Evolutionary conservation across 2,797 vertebrate species (phyloP), one percentile per base, ranked within the genome.

Genomic region (Adrianichthys oophorus): DNA sequence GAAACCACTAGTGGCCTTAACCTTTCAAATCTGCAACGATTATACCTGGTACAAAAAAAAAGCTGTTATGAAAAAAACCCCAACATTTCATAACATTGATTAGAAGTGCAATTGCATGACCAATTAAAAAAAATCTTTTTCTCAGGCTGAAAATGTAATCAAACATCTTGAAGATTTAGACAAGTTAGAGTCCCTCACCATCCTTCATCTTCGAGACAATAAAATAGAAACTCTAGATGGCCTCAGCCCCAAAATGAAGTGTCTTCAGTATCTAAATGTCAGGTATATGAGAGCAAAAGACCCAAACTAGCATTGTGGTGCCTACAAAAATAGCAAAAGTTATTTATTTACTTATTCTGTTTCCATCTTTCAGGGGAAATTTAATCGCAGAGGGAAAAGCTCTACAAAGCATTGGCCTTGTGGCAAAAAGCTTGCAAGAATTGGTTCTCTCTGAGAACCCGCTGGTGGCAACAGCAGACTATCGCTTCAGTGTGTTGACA

Each of bases 171-270:
- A 95, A 65, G 95, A 92, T 62, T 86, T 98, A 46, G 93, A 93
- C 48, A 86, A 46, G 26, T 83, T 98, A 0, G 88, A 82, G 52
- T 70, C 76, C 42, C 91, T 98, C 62, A 91, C 87, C 29, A 92
- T 83, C 10, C 89, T 99, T 77, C 95, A 98, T 67, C 91, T 98
- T 43, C 91, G 96, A 82, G 93, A 96, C 82, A 99, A 99, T 88
- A 89, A 91, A 64, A 83, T 99, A 3, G 83, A 92, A 57, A 84
- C 64, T 52, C 79, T 98, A 72, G 85, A 91, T 16, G 97, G 96
- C 59, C 93, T 99, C 72, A 92, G 82, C 18, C 56, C 70, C 7
- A 89, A 80, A 48, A 92, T 98, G 95, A 95, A 88, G 69, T 89
- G 90, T 56, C 88, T 99, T 52, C 92, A 94, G 57, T 98, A 98